Evolutionary conservation across 2,797 vertebrate species (phyloP).

Genomic region (Cyclopterus lumpus): DNA sequence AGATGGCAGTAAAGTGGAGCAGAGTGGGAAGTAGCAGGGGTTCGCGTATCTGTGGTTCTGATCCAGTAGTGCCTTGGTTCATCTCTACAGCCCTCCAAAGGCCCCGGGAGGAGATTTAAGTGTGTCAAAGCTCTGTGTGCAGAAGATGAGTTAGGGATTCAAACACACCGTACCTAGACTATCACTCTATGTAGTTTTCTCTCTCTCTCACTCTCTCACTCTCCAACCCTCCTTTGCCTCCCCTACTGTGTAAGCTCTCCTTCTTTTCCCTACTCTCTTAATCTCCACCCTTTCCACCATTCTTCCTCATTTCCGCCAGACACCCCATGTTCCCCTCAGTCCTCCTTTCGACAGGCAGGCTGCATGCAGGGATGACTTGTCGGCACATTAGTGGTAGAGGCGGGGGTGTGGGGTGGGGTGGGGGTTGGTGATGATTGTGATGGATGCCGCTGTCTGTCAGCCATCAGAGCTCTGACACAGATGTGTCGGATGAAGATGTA

Average conservation of each 20-base stretch:
- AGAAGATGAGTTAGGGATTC: constrained; percentile 67
- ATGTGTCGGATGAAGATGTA: constrained; percentile 57
- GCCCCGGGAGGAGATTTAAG: constrained; percentile 64
- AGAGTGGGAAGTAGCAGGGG: constrained; percentile 50
- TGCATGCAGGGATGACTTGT: constrained; percentile 59
- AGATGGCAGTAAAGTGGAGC: constrained; percentile 55
- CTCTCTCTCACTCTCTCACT: constrained; percentile 27
- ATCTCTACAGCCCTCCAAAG: constrained; percentile 52
- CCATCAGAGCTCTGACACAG: constrained; percentile 67
- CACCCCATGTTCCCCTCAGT: constrained; percentile 30
- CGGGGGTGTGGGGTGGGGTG: constrained; percentile 15
- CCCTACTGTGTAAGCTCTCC: constrained; percentile 49
- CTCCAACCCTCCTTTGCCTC: constrained; percentile 27
- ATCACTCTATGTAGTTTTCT: constrained; percentile 34
- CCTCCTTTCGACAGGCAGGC: constrained; percentile 21
- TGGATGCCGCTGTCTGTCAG: constrained; percentile 59
- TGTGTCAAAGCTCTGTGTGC: constrained; percentile 72
- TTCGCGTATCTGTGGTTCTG: constrained; percentile 64
- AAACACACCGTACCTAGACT: constrained; percentile 48
- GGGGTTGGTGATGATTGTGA: constrained; percentile 50
- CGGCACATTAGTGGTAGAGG: constrained; percentile 55
- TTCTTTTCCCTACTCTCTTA: constrained; percentile 52
- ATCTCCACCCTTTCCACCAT: constrained; percentile 49
- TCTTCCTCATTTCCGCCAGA: constrained; percentile 45
- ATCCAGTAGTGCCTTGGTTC: constrained; percentile 61